Percentiles rank a stretch among this genome's conserved stretches.
Evolutionary conservation across 2,888 invertebrate genomes (phyloP).

Genomic region (Sepioteuthis lessoniana): DNA sequence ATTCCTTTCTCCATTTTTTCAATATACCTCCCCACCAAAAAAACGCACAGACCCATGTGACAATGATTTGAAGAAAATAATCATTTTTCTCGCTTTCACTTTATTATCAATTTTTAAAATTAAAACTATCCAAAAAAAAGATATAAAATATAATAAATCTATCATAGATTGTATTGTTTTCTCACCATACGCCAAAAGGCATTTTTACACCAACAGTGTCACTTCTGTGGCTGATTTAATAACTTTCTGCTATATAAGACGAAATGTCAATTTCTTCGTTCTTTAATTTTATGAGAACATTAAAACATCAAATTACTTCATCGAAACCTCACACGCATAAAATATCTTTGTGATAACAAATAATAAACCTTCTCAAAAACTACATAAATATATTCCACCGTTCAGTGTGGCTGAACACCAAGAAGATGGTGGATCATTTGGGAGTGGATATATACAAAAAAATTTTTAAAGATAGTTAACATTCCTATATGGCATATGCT

Average conservation of each 20-base stretch:
- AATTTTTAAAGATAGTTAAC: constrained; percentile 10
- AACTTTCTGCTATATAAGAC: not conserved
- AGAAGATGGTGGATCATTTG: not conserved
- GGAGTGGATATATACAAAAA: too few relatives aligned
- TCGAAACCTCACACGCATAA: not conserved
- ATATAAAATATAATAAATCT: too few relatives aligned
- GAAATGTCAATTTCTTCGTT: not conserved
- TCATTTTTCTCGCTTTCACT: too few relatives aligned
- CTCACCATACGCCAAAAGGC: too few relatives aligned
- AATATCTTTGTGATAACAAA: not conserved
- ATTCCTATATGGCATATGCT: not conserved
- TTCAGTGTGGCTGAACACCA: not conserved
- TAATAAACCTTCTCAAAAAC: not conserved
- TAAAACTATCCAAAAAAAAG: too few relatives aligned
- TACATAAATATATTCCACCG: not conserved
- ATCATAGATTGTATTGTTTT: too few relatives aligned
- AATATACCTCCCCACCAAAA: too few relatives aligned
- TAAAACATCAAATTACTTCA: too few relatives aligned
- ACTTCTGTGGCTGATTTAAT: not conserved
- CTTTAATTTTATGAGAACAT: not conserved
- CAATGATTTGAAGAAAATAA: too few relatives aligned
- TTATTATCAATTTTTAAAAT: too few relatives aligned
- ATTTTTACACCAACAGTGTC: not conserved
- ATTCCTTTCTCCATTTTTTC: too few relatives aligned
- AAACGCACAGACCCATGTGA: too few relatives aligned